phyloP scores from a whole-genome alignment of 2,888 invertebrate species.

The Tachina grossa region DNA sequence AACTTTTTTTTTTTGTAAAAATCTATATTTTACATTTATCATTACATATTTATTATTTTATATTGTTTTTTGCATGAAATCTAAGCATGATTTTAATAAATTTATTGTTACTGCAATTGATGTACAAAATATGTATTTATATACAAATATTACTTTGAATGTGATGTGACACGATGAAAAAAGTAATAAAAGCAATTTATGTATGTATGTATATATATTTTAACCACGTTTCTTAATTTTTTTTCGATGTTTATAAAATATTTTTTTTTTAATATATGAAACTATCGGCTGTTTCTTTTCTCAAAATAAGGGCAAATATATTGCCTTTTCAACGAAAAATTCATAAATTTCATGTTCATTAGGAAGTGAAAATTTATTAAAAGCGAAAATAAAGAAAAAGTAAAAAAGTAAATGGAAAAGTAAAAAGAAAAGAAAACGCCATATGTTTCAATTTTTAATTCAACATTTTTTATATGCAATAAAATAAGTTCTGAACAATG shows the following conservation, averaged over 20 bases:
- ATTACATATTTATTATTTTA: slow-evolving; percentile 19
- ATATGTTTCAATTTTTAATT: not conserved
- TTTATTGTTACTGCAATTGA: slow-evolving; percentile 27
- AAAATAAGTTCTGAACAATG: slow-evolving; percentile 15
- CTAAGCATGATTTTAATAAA: slow-evolving; percentile 21
- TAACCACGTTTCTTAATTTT: slow-evolving; percentile 6
- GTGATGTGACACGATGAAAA: slow-evolving; percentile 65
- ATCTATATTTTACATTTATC: slow-evolving; percentile 12
- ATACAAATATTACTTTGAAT: slow-evolving; percentile 21
- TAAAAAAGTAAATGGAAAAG: too few species aligned
- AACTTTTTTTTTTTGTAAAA: slow-evolving; percentile 27
- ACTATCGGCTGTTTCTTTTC: slow-evolving; percentile 4
- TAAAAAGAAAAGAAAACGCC: not conserved
- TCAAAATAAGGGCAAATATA: not conserved
- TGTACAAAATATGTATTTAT: not conserved
- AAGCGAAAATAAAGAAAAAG: too few species aligned
- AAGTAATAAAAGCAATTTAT: slow-evolving; percentile 17
- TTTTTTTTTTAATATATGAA: slow-evolving; percentile 21
- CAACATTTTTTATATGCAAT: not conserved
- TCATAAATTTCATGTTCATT: too few species aligned
- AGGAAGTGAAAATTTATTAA: too few species aligned
- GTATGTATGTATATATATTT: not conserved
- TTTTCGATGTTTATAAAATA: slow-evolving; percentile 35
- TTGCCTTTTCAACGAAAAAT: not conserved
- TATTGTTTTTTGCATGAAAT: slow-evolving; percentile 32